Conservation (phyloP, 2,888 invertebrate species). For the Cylindroiulus punctatus region DNA sequence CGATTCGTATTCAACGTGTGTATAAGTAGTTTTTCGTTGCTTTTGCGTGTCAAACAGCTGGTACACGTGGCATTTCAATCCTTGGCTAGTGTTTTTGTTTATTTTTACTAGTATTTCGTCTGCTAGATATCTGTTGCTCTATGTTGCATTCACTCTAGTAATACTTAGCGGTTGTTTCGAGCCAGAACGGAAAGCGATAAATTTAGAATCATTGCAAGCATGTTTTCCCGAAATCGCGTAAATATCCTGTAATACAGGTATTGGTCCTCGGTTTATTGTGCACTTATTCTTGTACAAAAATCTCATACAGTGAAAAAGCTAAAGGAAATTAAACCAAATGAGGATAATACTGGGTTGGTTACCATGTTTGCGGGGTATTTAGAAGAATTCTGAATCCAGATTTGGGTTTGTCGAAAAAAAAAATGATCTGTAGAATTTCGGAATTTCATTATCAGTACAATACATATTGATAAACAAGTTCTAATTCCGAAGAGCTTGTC, state of each 20-base stretch:
- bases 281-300: no score
- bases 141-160: neutral
- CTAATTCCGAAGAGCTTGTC: no score
- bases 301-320: no score
- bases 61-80: neutral
- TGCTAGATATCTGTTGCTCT: neutral
- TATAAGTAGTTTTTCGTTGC: neutral
- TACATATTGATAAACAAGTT: no score
- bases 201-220: neutral
- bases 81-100: neutral
- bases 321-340: no score
- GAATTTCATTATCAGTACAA: no score
- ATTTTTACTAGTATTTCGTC: neutral
- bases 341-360: no score
- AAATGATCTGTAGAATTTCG: no score
- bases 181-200: neutral
- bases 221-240: neutral
- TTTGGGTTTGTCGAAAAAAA: no score
- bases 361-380: no score
- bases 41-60: conserved; percentile 1
- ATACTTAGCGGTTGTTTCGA: neutral
- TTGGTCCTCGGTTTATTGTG: neutral
- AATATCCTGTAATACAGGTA: neutral
- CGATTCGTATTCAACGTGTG: neutral
- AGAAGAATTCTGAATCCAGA: no score